Evolutionary conservation across 2,113 vertebrate species (phyloP).

Genomic region (Xiphophorus hellerii): DNA sequence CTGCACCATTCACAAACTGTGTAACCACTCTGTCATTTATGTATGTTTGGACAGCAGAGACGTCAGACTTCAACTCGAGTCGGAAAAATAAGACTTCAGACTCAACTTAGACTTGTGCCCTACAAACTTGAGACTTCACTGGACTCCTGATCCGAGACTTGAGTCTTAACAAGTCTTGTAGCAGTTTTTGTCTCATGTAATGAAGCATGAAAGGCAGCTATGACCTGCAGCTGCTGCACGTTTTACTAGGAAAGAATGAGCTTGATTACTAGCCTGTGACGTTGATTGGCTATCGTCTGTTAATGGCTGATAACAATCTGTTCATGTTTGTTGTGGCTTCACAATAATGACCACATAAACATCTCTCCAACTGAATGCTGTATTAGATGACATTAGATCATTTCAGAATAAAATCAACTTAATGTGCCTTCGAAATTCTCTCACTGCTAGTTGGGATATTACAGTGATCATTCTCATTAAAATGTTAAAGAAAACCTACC

Average conservation of each 20-base stretch:
- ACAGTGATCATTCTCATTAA: not conserved
- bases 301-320: not conserved
- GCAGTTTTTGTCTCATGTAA: not conserved
- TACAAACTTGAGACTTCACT: too few relatives aligned
- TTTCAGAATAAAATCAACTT: not conserved
- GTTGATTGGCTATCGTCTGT: not conserved
- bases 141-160: too few relatives aligned
- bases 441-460: too few relatives aligned
- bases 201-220: not conserved
- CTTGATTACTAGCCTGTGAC: not conserved
- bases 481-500: too few relatives aligned
- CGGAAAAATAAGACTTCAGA: too few relatives aligned
- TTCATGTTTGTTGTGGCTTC: not conserved
- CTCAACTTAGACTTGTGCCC: too few relatives aligned
- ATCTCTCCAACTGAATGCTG: not conserved
- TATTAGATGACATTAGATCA: not conserved
- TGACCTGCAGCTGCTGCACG: not conserved
- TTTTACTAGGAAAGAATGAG: not conserved
- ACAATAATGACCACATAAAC: not conserved
- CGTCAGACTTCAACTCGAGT: too few relatives aligned
- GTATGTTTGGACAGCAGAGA: not conserved
- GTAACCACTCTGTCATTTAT: constrained; percentile 1
- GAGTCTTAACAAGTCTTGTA: too few relatives aligned
- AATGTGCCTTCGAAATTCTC: too few relatives aligned
- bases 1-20: not conserved